phyloP scores from a whole-genome alignment of 2,113 vertebrate genomes.

The Ursus arctos region DNA sequence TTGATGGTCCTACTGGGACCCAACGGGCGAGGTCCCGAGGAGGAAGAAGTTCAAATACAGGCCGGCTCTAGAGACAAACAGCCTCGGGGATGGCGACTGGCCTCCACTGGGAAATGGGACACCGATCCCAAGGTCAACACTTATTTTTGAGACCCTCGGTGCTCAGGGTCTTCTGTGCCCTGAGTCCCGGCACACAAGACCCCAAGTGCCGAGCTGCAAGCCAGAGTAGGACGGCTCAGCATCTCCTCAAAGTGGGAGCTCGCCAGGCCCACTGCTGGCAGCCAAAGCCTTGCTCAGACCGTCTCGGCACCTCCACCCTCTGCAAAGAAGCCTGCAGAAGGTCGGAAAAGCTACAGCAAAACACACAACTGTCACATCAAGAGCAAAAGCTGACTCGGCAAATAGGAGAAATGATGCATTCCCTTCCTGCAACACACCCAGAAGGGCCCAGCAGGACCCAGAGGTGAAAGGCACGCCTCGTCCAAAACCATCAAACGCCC shows the following conservation, averaged over 20 bases:
- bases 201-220: accelerated
- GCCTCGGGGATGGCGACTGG: background rate
- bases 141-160: background rate
- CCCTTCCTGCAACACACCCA: conserved; percentile 10
- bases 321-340: background rate
- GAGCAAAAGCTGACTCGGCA: background rate
- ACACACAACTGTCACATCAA: background rate
- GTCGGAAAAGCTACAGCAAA: background rate
- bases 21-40: background rate
- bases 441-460: conserved; percentile 61
- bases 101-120: background rate
- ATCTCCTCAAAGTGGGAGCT: background rate
- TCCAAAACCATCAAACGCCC: conserved; percentile 61
- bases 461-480: background rate
- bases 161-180: background rate
- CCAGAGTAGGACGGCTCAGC: too few relatives aligned
- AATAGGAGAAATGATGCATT: background rate
- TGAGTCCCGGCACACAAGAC: background rate
- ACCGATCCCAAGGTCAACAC: background rate
- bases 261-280: background rate
- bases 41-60: background rate
- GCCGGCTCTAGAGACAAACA: background rate
- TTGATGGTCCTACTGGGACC: background rate
- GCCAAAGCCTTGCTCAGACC: background rate
- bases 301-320: background rate